Percentiles rank a stretch among this genome's conserved stretches.
These are phyloP conservation scores for Tipula confusa DNA, from an alignment of 2,888 invertebrate species.

Conservation along the genomic window DNA sequence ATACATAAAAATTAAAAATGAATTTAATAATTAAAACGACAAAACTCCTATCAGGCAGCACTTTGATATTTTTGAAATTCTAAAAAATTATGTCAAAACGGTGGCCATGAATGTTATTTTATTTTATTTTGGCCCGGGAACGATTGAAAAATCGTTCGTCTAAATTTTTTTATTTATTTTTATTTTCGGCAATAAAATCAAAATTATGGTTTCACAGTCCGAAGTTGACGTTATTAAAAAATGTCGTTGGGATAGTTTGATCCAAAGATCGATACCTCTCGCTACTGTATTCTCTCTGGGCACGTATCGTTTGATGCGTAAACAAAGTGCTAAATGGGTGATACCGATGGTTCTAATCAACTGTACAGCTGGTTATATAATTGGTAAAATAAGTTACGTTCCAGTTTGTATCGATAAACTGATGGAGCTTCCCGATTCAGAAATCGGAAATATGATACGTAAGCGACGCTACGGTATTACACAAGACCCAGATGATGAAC, in stretches of 20 bases:
- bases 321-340: background rate
- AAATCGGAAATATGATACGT: slow-evolving; percentile 26
- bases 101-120: background rate
- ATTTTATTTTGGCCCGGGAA: background rate
- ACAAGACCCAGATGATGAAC: background rate
- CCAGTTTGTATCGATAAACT: slow-evolving; percentile 12
- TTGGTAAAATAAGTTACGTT: slow-evolving; percentile 27
- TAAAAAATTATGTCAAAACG: background rate
- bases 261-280: background rate
- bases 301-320: background rate
- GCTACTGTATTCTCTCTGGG: background rate
- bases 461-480: background rate
- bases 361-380: background rate
- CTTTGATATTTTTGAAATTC: background rate
- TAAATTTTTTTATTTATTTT: background rate
- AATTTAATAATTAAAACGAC: too few species aligned
- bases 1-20: background rate
- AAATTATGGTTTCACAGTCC: slow-evolving; percentile 5
- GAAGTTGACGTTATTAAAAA: background rate
- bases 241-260: background rate
- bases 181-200: background rate
- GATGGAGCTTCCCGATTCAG: slow-evolving; percentile 28
- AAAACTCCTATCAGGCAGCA: background rate
- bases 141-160: background rate
- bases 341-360: background rate